Evolutionary conservation across 2,797 vertebrate species (phyloP).

Genomic region (Acrocephalus scirpaceus): DNA sequence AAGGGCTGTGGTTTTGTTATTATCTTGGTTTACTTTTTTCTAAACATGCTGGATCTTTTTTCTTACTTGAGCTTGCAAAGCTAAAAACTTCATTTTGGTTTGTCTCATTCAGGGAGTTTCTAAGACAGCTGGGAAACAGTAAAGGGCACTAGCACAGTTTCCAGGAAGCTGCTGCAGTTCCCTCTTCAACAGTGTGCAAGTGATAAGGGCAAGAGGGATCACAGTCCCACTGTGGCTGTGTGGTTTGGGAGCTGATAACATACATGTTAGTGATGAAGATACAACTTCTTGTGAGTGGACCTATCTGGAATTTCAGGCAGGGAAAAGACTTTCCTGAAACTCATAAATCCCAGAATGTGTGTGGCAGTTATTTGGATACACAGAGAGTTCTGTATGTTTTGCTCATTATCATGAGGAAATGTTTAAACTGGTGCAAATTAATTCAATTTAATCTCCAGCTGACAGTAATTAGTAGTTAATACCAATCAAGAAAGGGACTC

Average conservation of each 20-base stretch:
- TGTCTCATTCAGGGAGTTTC: not conserved
- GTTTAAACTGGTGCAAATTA: not conserved
- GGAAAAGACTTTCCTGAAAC: not conserved
- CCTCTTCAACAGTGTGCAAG: not conserved
- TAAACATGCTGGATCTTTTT: not conserved
- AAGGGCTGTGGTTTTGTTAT: not conserved
- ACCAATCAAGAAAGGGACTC: not conserved
- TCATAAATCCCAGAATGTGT: not conserved
- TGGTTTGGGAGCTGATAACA: not conserved
- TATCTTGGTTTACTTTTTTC: not conserved
- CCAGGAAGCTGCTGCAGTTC: not conserved
- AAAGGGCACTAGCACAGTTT: not conserved
- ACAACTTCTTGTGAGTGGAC: not conserved
- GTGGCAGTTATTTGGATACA: not conserved
- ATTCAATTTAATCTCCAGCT: not conserved
- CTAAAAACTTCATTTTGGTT: not conserved
- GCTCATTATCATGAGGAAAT: not conserved
- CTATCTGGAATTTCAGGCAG: not conserved
- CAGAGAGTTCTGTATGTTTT: not conserved
- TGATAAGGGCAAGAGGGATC: not conserved
- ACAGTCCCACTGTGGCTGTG: rapidly evolving
- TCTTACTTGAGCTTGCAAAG: not conserved
- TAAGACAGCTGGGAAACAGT: not conserved
- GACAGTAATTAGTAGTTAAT: not conserved
- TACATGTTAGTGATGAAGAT: not conserved